Percentiles rank a stretch among this genome's conserved stretches.
Evolutionary conservation across 2,113 vertebrate genomes (phyloP).

Genomic region (Tyto alba): DNA sequence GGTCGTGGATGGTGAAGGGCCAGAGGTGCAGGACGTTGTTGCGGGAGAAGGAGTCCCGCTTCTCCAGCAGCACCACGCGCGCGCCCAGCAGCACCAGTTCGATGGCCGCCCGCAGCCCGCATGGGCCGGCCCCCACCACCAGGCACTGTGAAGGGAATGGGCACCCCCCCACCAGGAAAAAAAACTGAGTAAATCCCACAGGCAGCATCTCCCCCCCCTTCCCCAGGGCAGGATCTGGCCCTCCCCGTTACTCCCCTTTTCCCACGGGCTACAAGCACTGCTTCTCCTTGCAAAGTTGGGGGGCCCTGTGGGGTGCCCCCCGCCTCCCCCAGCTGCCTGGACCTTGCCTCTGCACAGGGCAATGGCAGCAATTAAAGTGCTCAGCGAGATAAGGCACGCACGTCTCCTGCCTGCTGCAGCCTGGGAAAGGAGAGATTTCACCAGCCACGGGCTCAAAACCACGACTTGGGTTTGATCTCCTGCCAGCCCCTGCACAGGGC

Average conservation of each 20-base stretch:
- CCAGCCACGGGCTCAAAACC: neutral
- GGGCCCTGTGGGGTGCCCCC: neutral
- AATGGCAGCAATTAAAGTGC: neutral
- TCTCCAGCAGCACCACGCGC: constrained; percentile 87
- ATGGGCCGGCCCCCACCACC: constrained; percentile 89
- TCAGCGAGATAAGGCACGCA: neutral
- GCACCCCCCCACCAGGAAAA: neutral
- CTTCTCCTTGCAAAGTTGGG: neutral
- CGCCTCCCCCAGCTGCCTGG: rapidly evolving
- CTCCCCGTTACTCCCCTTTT: neutral
- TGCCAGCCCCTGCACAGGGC: neutral
- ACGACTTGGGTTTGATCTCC: neutral
- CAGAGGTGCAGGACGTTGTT: constrained; percentile 97
- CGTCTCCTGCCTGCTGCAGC: neutral
- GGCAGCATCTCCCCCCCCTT: neutral
- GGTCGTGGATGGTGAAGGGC: constrained; percentile 92
- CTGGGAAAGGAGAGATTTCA: rapidly evolving
- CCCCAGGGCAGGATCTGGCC: neutral
- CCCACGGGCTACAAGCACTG: neutral
- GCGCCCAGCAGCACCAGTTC: constrained; percentile 89
- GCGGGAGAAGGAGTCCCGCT: constrained; percentile 85
- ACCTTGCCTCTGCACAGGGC: neutral
- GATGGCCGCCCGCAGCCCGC: constrained; percentile 86
- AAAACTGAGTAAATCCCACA: neutral
- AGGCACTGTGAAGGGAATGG: constrained; percentile 75